Evolutionary conservation across 2,113 vertebrate genomes (phyloP).

Genomic region (Physeter macrocephalus): DNA sequence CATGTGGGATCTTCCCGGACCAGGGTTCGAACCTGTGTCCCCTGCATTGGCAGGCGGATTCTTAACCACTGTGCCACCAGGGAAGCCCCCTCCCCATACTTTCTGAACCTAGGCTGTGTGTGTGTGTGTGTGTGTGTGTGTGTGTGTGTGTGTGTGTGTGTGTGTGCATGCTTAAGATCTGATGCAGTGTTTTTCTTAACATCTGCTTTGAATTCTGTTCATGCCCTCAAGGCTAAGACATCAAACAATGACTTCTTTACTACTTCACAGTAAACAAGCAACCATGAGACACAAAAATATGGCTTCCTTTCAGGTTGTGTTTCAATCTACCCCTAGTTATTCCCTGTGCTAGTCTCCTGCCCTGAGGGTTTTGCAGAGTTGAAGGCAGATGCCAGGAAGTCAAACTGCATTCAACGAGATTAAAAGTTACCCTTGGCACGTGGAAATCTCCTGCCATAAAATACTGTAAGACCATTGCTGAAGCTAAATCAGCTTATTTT

Average conservation of each 20-base stretch:
- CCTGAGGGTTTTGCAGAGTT: background rate
- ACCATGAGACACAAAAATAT: background rate
- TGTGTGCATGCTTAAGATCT: background rate
- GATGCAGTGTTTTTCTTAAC: background rate
- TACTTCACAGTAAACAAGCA: conserved; percentile 7
- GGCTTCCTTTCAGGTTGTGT: background rate
- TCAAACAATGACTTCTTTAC: conserved; percentile 24
- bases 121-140: background rate
- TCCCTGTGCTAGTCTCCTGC: background rate
- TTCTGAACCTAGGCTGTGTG: background rate
- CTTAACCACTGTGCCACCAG: no score
- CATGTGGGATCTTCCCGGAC: no score
- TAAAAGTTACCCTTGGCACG: conserved; percentile 66
- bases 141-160: background rate
- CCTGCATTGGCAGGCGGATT: no score
- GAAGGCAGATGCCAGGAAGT: conserved; percentile 47
- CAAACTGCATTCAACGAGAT: conserved; percentile 45
- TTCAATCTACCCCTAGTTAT: conserved; percentile 1
- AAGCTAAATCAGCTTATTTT: conserved; percentile 64
- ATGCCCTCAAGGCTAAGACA: conserved; percentile 20
- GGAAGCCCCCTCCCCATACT: no score
- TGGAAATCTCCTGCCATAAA: conserved; percentile 59
- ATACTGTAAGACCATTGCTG: background rate
- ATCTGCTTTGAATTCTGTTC: conserved; percentile 36
- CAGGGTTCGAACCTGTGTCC: no score